Base-by-base conservation (phyloP, 2,888 invertebrate species). In the Ceriagrion tenellum region DNA sequence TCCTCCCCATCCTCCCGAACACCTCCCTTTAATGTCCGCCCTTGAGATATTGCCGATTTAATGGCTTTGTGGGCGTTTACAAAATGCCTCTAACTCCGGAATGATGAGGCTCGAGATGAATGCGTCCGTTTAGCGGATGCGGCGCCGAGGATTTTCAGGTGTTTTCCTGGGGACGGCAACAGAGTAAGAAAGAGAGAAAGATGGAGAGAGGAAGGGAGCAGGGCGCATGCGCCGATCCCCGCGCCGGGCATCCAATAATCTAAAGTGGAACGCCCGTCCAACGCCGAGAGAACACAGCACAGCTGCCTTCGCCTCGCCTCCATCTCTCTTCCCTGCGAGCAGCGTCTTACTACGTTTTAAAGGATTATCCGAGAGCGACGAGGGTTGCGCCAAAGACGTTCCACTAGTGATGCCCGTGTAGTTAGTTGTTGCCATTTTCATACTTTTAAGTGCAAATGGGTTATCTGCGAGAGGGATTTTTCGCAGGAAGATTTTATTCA, bases 181-280 rank as follows among this genome's bases (percentile, higher is more conserved):
- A 59, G 12, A 4, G 10, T 20, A 2, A 55, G 89, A 18, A 35
- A 16, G 30, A 23, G 69, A 69, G 69, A 20, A 12, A n/a, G 89
- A 35, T n/a, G 16, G 69, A 20, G 20, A n/a, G 89, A 35, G 81
- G 16, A 16, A 8, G 3, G 23, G 35, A 35, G 81, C 8, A 30
- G 35, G 12, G 93, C 93, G 93, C 93, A 93, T 93, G 93, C 93
- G 93, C 69, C 23, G 18, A 18, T 20, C 3, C 63, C 35, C 23
- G 35, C 91, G 20, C 93, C 93, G 47, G 35, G 93, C 93, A 93
- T 93, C 93, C 93, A 93, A 93, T 93, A 93, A 93, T 93, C 93
- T 93, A 93, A 93, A 93, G 93, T 93, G 93, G 93, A 93, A 93
- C 93, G 69, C 69, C 69, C 93, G 93, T 69, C 93, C 93, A 93